Percentiles rank a stretch among this genome's conserved stretches.
These are phyloP conservation scores for Hyles lineata DNA, from an alignment of 2,888 invertebrate species.

Conservation along the genomic window DNA sequence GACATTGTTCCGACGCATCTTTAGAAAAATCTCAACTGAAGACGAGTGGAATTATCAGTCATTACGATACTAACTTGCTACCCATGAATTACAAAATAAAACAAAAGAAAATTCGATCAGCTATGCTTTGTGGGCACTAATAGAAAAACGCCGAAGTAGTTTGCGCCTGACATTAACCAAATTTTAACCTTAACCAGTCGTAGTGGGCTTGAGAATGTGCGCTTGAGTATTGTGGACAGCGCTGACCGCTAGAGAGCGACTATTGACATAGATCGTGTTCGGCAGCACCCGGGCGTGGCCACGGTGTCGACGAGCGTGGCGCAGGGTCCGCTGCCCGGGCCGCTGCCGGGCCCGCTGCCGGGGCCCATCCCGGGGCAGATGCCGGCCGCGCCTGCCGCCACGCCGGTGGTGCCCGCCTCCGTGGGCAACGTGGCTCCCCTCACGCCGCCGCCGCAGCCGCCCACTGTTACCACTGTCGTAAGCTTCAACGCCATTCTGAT, in stretches of 20 bases:
- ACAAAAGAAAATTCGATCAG: not conserved
- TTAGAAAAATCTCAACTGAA: not conserved
- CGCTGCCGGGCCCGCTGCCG: slow-evolving; percentile 56
- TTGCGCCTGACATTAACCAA: slow-evolving; percentile 34
- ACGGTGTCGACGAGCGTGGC: slow-evolving; percentile 76
- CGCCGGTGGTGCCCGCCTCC: slow-evolving; percentile 54
- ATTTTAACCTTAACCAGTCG: not conserved
- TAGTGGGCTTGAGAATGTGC: slow-evolving; percentile 49
- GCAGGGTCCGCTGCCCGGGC: slow-evolving; percentile 57
- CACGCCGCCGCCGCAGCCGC: slow-evolving; percentile 51
- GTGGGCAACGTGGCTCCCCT: slow-evolving; percentile 45
- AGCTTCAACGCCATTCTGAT: slow-evolving; percentile 1
- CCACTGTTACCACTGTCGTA: slow-evolving; percentile 56
- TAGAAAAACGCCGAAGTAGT: slow-evolving; percentile 19
- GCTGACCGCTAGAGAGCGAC: slow-evolving; percentile 30
- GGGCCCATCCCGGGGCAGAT: slow-evolving; percentile 58
- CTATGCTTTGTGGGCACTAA: slow-evolving; percentile 15
- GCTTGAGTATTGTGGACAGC: slow-evolving; percentile 37
- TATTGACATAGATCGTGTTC: slow-evolving; percentile 39
- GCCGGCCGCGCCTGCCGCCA: slow-evolving; percentile 54
- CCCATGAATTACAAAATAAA: not conserved
- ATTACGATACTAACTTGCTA: not conserved
- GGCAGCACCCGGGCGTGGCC: slow-evolving; percentile 74
- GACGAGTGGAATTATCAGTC: not conserved
- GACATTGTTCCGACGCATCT: too few species aligned